Evolutionary conservation across 2,113 vertebrate genomes (phyloP).

Genomic region (Taurulus bubalis): DNA sequence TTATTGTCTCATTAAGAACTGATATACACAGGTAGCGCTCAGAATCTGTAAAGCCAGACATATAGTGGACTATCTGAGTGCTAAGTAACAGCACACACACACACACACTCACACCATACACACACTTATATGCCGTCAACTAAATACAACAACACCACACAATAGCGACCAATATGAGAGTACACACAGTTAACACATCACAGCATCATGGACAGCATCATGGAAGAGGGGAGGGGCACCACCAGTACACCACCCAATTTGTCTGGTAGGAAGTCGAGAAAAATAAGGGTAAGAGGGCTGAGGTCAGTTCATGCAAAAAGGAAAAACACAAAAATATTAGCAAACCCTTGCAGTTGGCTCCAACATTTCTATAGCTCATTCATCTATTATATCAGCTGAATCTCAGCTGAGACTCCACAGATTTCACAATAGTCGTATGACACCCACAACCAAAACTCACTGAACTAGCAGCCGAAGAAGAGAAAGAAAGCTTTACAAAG

Average conservation of each 20-base stretch:
- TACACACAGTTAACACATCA: background rate
- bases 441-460: too few species aligned
- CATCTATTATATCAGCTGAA: background rate
- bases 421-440: too few species aligned
- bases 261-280: background rate
- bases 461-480: too few species aligned
- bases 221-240: too few species aligned
- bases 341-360: background rate
- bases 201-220: background rate
- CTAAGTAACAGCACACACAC: too few species aligned
- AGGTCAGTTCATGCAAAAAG: background rate
- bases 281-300: background rate
- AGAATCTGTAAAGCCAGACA: background rate
- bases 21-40: background rate
- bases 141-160: background rate
- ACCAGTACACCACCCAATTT: background rate
- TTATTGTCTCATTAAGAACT: background rate
- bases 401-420: too few species aligned
- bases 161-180: background rate
- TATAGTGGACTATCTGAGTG: background rate
- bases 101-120: too few species aligned
- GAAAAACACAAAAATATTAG: background rate
- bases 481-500: too few species aligned
- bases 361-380: background rate
- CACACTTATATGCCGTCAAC: background rate